phyloP scores from a whole-genome alignment of 1,140 invertebrate species.

The Formica selysi region DNA sequence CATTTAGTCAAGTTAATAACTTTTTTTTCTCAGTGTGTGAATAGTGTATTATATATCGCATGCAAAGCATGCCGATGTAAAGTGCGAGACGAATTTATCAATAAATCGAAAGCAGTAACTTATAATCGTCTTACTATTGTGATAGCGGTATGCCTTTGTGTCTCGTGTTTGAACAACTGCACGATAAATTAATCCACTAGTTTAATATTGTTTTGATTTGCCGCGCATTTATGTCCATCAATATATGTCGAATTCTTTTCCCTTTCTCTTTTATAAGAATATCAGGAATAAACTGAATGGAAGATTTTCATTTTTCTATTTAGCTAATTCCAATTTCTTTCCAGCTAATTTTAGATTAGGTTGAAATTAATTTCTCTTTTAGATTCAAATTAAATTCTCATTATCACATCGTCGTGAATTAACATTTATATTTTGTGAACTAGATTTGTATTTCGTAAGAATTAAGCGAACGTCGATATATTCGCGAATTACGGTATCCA shows the following conservation, averaged over 20 bases:
- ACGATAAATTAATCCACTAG: constrained; percentile 85
- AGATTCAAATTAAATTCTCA: not conserved
- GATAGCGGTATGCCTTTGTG: constrained; percentile 84
- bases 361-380: no score
- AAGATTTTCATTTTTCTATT: not conserved
- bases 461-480: not conserved
- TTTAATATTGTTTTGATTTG: constrained; percentile 86
- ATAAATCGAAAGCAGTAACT: constrained; percentile 58
- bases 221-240: constrained; percentile 56
- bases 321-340: not conserved
- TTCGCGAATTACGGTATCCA: not conserved
- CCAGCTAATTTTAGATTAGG: no score
- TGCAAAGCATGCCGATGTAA: constrained; percentile 37
- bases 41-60: no score
- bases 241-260: constrained; percentile 63
- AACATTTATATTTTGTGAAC: not conserved
- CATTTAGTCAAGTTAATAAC: no score
- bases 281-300: not conserved
- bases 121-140: constrained; percentile 78
- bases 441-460: not conserved
- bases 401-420: not conserved
- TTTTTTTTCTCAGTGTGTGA: no score
- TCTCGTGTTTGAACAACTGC: constrained; percentile 85
- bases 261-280: constrained; percentile 60
- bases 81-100: constrained; percentile 64